These are phyloP conservation scores for Enteromius mattozi DNA, from an alignment of 2,797 vertebrate species.

Conservation along the genomic window DNA sequence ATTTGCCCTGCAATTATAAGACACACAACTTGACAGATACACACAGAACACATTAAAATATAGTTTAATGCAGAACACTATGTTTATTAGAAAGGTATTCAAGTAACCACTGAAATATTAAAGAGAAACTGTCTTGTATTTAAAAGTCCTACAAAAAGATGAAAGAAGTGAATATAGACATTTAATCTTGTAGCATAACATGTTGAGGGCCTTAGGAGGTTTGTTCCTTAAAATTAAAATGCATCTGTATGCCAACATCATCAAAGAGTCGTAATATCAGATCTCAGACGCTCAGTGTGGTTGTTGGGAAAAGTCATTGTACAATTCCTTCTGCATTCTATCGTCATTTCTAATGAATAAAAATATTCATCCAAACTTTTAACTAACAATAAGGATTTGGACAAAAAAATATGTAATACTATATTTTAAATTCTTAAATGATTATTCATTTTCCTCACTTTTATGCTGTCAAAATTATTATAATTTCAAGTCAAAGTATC, in stretches of 20 bases:
- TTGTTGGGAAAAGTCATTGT: constrained; percentile 58
- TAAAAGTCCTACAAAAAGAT: constrained; percentile 71
- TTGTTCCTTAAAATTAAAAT: not conserved
- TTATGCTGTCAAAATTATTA: constrained; percentile 43
- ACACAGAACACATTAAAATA: constrained; percentile 26
- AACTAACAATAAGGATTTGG: constrained; percentile 66
- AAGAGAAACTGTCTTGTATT: constrained; percentile 66
- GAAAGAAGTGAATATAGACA: constrained; percentile 40
- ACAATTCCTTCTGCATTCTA: constrained; percentile 68
- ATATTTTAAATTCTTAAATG: constrained; percentile 56
- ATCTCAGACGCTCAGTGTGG: constrained; percentile 30
- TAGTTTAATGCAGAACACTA: constrained; percentile 79
- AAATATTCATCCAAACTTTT: constrained; percentile 67
- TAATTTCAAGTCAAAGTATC: constrained; percentile 21
- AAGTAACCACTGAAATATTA: constrained; percentile 66
- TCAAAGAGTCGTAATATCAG: constrained; percentile 55
- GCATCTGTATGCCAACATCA: constrained; percentile 26
- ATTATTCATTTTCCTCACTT: constrained; percentile 54
- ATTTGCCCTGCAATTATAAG: not conserved
- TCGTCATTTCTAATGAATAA: constrained; percentile 66
- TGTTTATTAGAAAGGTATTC: constrained; percentile 81
- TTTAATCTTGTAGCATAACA: not conserved
- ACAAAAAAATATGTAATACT: constrained; percentile 64
- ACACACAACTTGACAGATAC: not conserved
- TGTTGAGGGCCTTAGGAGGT: not conserved